Evolutionary conservation across 2,113 vertebrate genomes (phyloP).

Genomic region (Irena cyanogastra): DNA sequence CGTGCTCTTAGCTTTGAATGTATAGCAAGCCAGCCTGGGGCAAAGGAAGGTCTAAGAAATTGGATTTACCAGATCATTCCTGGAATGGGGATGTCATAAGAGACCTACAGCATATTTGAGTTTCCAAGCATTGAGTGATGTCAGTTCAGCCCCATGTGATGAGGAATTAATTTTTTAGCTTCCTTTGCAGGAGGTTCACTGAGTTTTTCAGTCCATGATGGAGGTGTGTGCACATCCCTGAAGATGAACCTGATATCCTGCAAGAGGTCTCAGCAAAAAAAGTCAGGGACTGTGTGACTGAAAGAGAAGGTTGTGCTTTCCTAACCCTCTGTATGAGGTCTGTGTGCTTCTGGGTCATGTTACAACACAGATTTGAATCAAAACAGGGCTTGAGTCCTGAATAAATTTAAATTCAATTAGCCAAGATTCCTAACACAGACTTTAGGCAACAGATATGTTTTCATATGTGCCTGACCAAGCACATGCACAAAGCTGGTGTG

Average conservation of each 20-base stretch:
- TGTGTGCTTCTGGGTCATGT: background rate
- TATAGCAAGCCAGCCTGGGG: background rate
- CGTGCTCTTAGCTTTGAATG: background rate
- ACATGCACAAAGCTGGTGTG: background rate
- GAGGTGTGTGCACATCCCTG: background rate
- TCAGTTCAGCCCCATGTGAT: background rate
- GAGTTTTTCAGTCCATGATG: background rate
- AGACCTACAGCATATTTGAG: background rate
- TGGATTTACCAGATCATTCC: background rate
- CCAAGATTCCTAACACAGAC: background rate
- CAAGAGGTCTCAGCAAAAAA: background rate
- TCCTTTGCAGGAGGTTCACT: background rate
- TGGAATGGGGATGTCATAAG: background rate
- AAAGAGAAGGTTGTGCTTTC: background rate
- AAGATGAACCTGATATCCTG: background rate
- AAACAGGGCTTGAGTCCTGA: background rate
- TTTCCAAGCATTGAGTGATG: background rate
- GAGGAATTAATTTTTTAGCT: background rate
- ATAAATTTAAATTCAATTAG: background rate
- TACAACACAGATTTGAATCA: background rate
- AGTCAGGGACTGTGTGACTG: rapidly evolving
- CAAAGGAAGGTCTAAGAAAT: background rate
- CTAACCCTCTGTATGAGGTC: background rate
- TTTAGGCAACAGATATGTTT: background rate
- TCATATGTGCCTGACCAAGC: background rate